Conservation (phyloP, 2,888 invertebrate genomes). For the Tricholauxania praeusta region DNA sequence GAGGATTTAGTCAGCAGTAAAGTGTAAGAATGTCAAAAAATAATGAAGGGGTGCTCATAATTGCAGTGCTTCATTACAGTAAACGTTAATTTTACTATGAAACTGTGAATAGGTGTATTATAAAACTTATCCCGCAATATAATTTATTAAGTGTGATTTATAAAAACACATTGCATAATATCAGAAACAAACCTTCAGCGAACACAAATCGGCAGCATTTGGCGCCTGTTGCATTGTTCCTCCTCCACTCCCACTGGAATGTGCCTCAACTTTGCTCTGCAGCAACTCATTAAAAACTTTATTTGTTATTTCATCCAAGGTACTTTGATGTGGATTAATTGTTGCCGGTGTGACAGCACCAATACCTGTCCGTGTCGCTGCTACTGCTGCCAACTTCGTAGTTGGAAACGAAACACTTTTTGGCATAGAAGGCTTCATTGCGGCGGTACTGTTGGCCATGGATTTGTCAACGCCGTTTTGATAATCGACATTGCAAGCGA, state of each 20-base stretch:
- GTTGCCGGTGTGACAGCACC: slow-evolving; percentile 36
- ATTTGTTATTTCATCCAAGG: slow-evolving; percentile 80
- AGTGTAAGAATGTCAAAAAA: no score
- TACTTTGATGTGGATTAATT: slow-evolving; percentile 55
- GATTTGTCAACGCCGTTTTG: slow-evolving; percentile 55
- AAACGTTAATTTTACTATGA: no score
- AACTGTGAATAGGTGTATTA: no score
- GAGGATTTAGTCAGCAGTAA: no score
- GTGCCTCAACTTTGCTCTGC: slow-evolving; percentile 73
- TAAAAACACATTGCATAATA: no score
- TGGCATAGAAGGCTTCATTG: slow-evolving; percentile 51
- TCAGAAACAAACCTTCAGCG: slow-evolving; percentile 69
- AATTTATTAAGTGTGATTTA: no score
- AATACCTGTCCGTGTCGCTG: slow-evolving; percentile 40
- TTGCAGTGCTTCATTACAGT: no score
- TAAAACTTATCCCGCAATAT: no score
- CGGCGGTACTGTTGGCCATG: slow-evolving; percentile 51
- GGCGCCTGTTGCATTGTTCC: slow-evolving; percentile 41
- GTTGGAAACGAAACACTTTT: slow-evolving; percentile 47
- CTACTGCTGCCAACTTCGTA: slow-evolving; percentile 28
- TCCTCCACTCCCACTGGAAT: slow-evolving; percentile 45
- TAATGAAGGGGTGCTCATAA: no score
- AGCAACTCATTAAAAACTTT: slow-evolving; percentile 81
- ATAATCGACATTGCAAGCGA: slow-evolving; percentile 49
- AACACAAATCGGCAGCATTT: slow-evolving; percentile 70